phyloP scores from a whole-genome alignment of 1,140 invertebrate genomes.

The Megalonaias nervosa region DNA sequence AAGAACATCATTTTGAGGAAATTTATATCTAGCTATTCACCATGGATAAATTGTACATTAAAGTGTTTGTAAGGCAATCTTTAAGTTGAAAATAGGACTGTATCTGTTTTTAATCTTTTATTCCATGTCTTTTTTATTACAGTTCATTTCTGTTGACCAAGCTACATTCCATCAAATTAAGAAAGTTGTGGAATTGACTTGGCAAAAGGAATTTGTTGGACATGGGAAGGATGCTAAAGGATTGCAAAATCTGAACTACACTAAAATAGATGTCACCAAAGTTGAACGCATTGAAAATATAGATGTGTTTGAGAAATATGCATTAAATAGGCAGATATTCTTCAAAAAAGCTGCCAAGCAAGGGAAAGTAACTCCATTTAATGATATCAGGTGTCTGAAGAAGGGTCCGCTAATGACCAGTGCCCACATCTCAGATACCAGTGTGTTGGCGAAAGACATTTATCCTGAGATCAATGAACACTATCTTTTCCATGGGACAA shows the following conservation, averaged over 20 bases:
- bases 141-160: conserved; percentile 24
- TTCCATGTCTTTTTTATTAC: neutral
- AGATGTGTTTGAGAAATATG: conserved; percentile 49
- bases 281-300: conserved; percentile 54
- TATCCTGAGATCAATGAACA: conserved; percentile 58
- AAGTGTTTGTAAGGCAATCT: too few species aligned
- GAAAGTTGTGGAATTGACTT: conserved; percentile 45
- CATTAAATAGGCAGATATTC: conserved; percentile 37
- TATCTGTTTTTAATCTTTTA: too few species aligned
- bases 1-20: too few species aligned
- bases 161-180: conserved; percentile 35
- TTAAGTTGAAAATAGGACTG: too few species aligned
- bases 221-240: conserved; percentile 47
- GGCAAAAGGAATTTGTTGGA: conserved; percentile 41
- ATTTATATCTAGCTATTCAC: too few species aligned
- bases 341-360: conserved; percentile 38
- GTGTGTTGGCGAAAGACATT: conserved; percentile 25
- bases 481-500: conserved; percentile 63
- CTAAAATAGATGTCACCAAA: conserved; percentile 39
- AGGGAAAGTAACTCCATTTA: conserved; percentile 14
- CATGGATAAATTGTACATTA: too few species aligned
- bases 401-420: conserved; percentile 38
- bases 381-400: conserved; percentile 23
- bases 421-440: conserved; percentile 5
- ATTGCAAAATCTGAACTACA: conserved; percentile 34